A percentile compares a stretch with the other conserved stretches of the same genome.
Conservation (phyloP, 1,140 invertebrate species). For the Zaprionus tsacasi region DNA sequence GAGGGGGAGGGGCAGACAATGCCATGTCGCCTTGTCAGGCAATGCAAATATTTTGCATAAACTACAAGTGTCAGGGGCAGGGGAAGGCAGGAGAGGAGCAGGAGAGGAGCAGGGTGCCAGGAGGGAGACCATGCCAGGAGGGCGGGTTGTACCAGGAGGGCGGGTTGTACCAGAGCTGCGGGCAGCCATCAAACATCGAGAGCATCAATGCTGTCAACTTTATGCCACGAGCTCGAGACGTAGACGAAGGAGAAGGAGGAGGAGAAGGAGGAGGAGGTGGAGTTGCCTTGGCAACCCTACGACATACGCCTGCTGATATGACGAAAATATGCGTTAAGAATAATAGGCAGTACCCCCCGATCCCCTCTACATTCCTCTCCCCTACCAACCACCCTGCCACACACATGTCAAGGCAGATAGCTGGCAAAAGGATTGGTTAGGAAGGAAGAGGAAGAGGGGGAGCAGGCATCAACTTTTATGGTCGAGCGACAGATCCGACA, state of each 20-base stretch:
- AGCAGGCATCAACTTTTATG: slow-evolving; percentile 34
- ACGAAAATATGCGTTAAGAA: slow-evolving; percentile 25
- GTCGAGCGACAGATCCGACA: slow-evolving; percentile 17
- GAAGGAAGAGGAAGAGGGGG: too few species aligned
- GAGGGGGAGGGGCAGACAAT: not conserved
- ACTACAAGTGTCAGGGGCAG: slow-evolving; percentile 41
- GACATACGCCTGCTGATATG: slow-evolving; percentile 13
- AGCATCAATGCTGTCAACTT: slow-evolving; percentile 44
- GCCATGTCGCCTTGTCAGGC: slow-evolving; percentile 32
- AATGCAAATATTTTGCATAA: slow-evolving; percentile 58
- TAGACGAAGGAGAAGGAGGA: not conserved
- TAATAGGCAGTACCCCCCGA: slow-evolving; percentile 8
- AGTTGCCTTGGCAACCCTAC: not conserved
- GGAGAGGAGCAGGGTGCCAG: not conserved
- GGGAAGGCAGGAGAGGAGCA: not conserved
- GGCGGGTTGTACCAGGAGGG: too few species aligned
- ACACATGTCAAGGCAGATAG: not conserved
- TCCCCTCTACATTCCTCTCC: not conserved
- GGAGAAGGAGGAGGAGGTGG: not conserved
- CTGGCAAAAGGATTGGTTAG: slow-evolving; percentile 12
- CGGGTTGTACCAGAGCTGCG: too few species aligned
- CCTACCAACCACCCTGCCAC: not conserved
- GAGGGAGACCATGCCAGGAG: too few species aligned
- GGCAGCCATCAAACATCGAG: slow-evolving; percentile 30
- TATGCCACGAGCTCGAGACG: slow-evolving; percentile 18